These are phyloP conservation scores for Craniophora ligustri DNA, from an alignment of 2,888 invertebrate genomes.

Conservation along the genomic window DNA sequence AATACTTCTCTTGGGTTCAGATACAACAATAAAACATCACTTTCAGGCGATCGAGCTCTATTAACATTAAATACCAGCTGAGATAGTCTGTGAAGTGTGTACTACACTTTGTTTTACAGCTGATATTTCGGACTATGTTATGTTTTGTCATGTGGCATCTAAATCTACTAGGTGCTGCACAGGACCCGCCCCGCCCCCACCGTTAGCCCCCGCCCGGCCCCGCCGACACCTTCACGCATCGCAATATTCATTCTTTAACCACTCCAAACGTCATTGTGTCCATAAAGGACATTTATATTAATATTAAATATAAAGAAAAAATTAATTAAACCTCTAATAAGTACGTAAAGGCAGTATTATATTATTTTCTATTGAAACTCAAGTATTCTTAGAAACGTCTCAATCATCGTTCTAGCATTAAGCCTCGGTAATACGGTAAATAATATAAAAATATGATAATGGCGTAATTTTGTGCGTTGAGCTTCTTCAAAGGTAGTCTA, in stretches of 20 bases:
- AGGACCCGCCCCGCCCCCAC: neutral
- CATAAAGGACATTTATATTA: conserved; percentile 1
- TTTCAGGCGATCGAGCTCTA: too few species aligned
- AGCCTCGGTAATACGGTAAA: conserved; percentile 4
- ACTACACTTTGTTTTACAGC: neutral
- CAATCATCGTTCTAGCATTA: neutral
- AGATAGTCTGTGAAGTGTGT: too few species aligned
- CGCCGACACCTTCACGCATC: neutral
- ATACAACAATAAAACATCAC: too few species aligned
- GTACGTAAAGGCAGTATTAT: conserved; percentile 14
- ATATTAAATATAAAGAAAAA: conserved; percentile 5
- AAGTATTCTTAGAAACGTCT: neutral
- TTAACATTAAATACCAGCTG: too few species aligned
- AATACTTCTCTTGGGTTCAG: too few species aligned
- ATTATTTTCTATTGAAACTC: neutral
- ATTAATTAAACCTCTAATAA: neutral
- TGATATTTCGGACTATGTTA: too few species aligned
- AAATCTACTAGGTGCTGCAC: neutral
- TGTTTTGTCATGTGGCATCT: too few species aligned
- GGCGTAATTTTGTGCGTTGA: conserved; percentile 7
- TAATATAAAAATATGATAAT: conserved; percentile 5
- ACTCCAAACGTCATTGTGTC: neutral
- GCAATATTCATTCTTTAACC: neutral
- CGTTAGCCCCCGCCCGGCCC: neutral
- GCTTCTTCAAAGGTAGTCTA: conserved; percentile 13